A percentile compares a stretch with the other conserved stretches of the same genome.
Conservation (phyloP, 2,888 invertebrate genomes). For the Keiferia lycopersicella region DNA sequence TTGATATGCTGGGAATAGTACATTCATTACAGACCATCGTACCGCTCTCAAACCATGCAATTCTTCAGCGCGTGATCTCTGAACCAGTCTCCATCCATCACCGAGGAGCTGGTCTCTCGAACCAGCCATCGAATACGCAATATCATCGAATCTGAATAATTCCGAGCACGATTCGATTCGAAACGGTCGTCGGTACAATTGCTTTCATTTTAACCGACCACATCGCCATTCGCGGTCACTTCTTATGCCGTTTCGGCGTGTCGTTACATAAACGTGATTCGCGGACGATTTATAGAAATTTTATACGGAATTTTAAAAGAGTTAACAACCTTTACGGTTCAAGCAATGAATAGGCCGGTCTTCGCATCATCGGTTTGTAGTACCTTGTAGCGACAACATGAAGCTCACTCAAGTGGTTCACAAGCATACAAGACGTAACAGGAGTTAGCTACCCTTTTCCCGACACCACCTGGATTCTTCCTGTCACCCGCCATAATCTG, state of each 20-base stretch:
- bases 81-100: conserved; percentile 15
- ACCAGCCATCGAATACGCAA: conserved; percentile 32
- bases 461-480: too few species aligned
- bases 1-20: too few species aligned
- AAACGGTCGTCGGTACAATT: conserved; percentile 40
- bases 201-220: conserved; percentile 49
- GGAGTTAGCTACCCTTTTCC: too few species aligned
- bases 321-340: neutral
- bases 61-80: conserved; percentile 4
- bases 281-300: conserved; percentile 7
- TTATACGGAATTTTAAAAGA: conserved; percentile 4
- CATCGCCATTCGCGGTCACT: conserved; percentile 37
- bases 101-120: conserved; percentile 15
- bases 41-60: conserved; percentile 1
- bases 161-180: conserved; percentile 48
- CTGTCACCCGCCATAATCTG: too few species aligned
- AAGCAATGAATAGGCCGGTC: too few species aligned
- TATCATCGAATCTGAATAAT: conserved; percentile 39
- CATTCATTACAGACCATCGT: conserved; percentile 2
- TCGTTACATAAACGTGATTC: conserved; percentile 17
- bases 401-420: too few species aligned
- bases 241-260: conserved; percentile 20
- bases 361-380: too few species aligned
- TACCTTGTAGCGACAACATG: too few species aligned
- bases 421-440: too few species aligned